Evolutionary conservation across 2,888 invertebrate species (phyloP).

Genomic region (Lagria hirta): DNA sequence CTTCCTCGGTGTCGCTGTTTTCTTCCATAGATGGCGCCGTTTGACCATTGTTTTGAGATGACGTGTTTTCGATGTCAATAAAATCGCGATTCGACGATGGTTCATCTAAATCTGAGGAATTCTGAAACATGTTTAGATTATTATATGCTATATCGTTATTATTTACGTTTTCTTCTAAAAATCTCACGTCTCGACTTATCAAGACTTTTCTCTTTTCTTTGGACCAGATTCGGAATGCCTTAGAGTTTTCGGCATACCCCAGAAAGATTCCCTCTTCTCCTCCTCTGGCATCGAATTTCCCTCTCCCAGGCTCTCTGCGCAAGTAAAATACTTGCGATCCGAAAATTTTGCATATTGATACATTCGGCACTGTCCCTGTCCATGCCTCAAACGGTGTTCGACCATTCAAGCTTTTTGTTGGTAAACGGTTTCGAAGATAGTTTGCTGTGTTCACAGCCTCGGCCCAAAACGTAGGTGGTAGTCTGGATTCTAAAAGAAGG

Average conservation of each 20-base stretch:
- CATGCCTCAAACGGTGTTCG: conserved; percentile 37
- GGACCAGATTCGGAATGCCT: conserved; percentile 35
- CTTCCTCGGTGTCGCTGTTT: too few relatives aligned
- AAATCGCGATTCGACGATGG: too few relatives aligned
- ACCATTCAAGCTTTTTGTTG: conserved; percentile 30
- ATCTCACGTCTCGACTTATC: conserved; percentile 32
- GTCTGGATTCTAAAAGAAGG: conserved; percentile 36
- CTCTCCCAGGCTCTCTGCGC: conserved; percentile 27
- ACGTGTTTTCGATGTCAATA: too few relatives aligned
- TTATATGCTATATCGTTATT: too few relatives aligned
- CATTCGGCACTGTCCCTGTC: conserved; percentile 32
- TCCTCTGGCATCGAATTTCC: conserved; percentile 34
- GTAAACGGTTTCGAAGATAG: conserved; percentile 41
- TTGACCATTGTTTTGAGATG: too few relatives aligned
- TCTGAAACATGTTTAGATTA: too few relatives aligned
- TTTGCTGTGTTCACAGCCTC: conserved; percentile 43
- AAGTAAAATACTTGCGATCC: conserved; percentile 32
- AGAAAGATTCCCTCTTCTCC: conserved; percentile 34
- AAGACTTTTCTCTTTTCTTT: conserved; percentile 22
- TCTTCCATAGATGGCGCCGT: too few relatives aligned
- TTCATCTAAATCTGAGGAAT: too few relatives aligned
- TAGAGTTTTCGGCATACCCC: conserved; percentile 35
- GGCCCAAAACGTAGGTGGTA: conserved; percentile 40
- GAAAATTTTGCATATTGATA: conserved; percentile 35
- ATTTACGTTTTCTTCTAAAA: conserved; percentile 14